phyloP scores from a whole-genome alignment of 2,888 invertebrate genomes.

The Oligia fasciuncula region DNA sequence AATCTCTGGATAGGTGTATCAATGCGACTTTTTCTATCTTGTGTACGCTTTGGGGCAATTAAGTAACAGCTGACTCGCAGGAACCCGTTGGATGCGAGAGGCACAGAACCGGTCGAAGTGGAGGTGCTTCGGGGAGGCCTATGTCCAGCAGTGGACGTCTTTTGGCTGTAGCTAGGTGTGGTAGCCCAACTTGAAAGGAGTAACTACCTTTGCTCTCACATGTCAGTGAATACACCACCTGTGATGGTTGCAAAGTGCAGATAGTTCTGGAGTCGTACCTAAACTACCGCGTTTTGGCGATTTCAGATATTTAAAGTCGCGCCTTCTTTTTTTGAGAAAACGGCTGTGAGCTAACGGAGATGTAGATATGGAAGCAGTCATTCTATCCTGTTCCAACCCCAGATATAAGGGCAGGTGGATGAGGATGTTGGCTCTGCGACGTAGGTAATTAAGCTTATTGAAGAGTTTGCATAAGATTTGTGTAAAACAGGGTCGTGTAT shows the following conservation, averaged over 20 bases:
- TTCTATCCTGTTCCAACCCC: not conserved
- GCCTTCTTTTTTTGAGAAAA: not conserved
- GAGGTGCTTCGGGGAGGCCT: too few relatives aligned
- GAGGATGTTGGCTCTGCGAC: not conserved
- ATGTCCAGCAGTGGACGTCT: too few relatives aligned
- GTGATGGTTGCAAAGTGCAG: not conserved
- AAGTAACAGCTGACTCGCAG: not conserved
- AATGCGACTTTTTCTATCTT: not conserved
- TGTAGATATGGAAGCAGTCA: not conserved
- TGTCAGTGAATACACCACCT: slow-evolving; percentile 80
- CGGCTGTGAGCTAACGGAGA: not conserved
- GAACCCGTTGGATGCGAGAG: too few relatives aligned
- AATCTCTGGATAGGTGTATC: not conserved
- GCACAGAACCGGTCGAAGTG: too few relatives aligned
- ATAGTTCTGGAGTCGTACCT: not conserved
- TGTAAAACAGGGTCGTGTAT: not conserved
- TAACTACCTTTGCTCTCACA: slow-evolving; percentile 92
- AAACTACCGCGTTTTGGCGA: not conserved
- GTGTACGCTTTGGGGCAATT: not conserved
- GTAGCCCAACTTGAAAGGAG: slow-evolving; percentile 76
- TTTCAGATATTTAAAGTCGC: not conserved
- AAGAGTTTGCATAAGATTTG: not conserved
- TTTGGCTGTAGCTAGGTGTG: too few relatives aligned
- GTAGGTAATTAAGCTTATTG: not conserved
- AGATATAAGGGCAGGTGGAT: not conserved